Base-by-base conservation (phyloP, 2,888 invertebrate species). In the Dasypolia templi region DNA sequence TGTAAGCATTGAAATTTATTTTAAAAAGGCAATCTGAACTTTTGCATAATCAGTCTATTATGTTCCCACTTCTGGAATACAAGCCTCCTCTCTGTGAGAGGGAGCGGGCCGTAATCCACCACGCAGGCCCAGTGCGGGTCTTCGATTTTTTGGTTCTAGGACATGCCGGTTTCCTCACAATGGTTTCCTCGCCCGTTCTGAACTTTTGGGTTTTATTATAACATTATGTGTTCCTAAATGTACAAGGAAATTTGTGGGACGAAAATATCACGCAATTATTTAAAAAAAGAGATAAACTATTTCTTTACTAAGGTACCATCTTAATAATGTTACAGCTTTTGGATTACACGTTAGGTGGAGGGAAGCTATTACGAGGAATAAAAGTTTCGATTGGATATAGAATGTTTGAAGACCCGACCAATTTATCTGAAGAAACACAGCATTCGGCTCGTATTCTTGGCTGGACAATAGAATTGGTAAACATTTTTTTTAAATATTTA, bases 401-500 rank as follows among this genome's bases (percentile, higher is more conserved):
- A 51, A 72, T 78, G 55, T 56, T 79, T 17, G 78, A 79, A 68
- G 51, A 58, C 4, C 79, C 72, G 17, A 79, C n/a, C n/a, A n/a
- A n/a, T 32, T 71, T 51, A 14, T 51, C 78, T 1, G 64, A 79
- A 61, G 62, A 79, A 55, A 65, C 42, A 14, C 64, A 68, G 7
- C 79, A 79, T 32, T 64, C 49, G 3, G 72, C 73, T n/a, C 64
- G 59, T 7, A 29, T 79, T 56, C 42, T 79, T n/a, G 79, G 74
- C 32, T 79, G 79, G 79, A 59, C 66, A 49, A 6, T 66, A 22
- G 79, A 79, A 74, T 59, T 79, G 79, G 79, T 79, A 64, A 70
- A n/a, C n/a, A 49, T 3, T 5, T 3, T 35, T 35, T 35, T 35
- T 35, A 35, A 6, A n/a, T n/a, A n/a, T n/a, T n/a, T n/a, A n/a